These are phyloP conservation scores for Polypterus senegalus DNA, from an alignment of 2,113 vertebrate species.

Conservation along the genomic window DNA sequence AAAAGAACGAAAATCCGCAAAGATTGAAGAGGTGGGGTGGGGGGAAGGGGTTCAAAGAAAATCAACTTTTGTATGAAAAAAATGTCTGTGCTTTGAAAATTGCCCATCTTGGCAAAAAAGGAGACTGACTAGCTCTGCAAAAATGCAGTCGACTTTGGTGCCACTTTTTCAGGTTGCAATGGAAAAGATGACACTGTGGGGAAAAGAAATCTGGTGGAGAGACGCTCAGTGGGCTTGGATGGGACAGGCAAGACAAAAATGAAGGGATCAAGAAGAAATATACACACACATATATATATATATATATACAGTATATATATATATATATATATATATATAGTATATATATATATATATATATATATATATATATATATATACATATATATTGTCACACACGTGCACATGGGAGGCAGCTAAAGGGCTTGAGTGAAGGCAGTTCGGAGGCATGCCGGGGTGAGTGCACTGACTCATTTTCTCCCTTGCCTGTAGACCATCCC, in stretches of 20 bases:
- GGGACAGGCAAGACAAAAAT: not conserved
- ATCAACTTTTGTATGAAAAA: not conserved
- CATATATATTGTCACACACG: constrained; percentile 26
- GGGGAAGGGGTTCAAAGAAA: not conserved
- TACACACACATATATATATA: constrained; percentile 6
- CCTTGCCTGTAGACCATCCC: no score
- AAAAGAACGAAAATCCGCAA: not conserved
- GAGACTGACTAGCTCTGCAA: not conserved
- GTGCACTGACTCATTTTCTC: not conserved
- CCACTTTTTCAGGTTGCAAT: constrained; percentile 27
- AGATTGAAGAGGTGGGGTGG: not conserved
- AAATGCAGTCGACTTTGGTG: not conserved
- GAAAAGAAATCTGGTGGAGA: not conserved
- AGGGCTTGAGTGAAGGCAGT: constrained; percentile 48
- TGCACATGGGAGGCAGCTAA: constrained; percentile 57
- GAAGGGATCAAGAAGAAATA: constrained; percentile 5
- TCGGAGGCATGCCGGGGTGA: constrained; percentile 26
- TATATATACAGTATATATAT: constrained; percentile 1
- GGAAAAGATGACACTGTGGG: constrained; percentile 5
- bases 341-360: no score
- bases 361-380: not conserved
- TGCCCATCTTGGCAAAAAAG: not conserved
- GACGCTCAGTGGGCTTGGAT: not conserved
- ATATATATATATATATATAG: not conserved
- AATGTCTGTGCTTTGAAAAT: not conserved